Conservation (phyloP, 2,113 vertebrate species). For the Neotragus pygmaeus region DNA sequence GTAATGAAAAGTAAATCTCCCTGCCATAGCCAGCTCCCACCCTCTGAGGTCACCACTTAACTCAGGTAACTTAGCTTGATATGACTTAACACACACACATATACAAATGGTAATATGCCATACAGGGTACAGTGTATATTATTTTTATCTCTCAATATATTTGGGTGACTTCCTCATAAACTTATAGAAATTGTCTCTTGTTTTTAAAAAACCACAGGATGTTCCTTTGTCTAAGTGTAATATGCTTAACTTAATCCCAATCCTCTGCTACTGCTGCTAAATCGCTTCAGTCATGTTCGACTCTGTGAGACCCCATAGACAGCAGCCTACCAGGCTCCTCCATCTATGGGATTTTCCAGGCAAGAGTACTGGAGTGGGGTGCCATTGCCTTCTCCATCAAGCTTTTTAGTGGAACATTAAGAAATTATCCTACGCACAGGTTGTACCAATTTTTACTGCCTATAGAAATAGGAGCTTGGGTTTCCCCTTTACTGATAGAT, state of each 20-base stretch:
- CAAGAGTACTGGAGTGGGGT: neutral
- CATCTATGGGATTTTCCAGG: accelerated
- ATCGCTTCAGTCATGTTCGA: accelerated
- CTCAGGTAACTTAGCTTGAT: neutral
- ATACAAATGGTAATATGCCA: neutral
- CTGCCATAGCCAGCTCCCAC: neutral
- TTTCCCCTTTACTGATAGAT: neutral
- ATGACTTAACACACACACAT: neutral
- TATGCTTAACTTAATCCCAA: neutral
- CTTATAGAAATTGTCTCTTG: neutral
- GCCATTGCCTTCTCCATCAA: neutral
- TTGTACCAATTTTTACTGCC: neutral
- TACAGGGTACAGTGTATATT: neutral
- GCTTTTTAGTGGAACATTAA: neutral
- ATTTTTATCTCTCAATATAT: neutral
- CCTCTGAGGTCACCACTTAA: neutral
- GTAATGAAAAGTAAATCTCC: neutral
- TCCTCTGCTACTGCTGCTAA: neutral
- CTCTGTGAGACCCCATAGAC: neutral
- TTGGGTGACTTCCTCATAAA: neutral
- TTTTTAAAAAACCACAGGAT: neutral
- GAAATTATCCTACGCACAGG: neutral
- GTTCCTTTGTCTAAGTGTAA: neutral
- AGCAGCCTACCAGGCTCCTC: neutral
- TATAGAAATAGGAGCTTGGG: neutral